Evolutionary conservation across 1,140 invertebrate genomes (phyloP).

Genomic region (Drosophila micromelanica): DNA sequence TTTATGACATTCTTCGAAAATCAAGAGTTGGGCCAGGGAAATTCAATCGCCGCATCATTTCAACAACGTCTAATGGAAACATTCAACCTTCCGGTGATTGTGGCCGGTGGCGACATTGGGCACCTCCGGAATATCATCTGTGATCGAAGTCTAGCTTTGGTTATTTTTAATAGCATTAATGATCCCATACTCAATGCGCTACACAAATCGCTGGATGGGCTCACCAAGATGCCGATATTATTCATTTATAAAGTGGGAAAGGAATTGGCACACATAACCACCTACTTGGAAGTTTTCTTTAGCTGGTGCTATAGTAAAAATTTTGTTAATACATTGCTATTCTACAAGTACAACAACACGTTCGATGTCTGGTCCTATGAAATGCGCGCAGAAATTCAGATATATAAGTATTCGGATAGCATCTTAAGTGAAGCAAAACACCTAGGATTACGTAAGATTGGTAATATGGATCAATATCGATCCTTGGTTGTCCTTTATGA

Average conservation of each 20-base stretch:
- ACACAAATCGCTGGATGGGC: background rate
- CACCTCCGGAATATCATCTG: background rate
- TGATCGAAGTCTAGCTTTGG: constrained; percentile 2
- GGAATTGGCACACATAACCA: background rate
- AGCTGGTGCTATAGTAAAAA: background rate
- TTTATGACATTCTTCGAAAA: background rate
- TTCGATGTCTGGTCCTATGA: background rate
- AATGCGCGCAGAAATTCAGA: background rate
- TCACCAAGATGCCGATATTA: background rate
- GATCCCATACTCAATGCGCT: background rate
- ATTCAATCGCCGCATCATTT: background rate
- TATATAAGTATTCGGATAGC: background rate
- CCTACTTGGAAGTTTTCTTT: background rate
- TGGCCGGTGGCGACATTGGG: background rate
- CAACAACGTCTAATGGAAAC: background rate
- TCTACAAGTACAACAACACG: background rate
- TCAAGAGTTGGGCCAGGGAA: background rate
- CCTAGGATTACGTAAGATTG: background rate
- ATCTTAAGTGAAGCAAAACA: too few relatives aligned
- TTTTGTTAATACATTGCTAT: background rate
- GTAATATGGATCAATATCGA: background rate
- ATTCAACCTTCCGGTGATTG: background rate
- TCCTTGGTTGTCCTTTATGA: background rate
- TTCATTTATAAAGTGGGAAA: background rate
- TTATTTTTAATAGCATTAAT: background rate